phyloP scores from a whole-genome alignment of 35 echinoderm and acorn worm genomes.

The Eucidaris tribuloides region DNA sequence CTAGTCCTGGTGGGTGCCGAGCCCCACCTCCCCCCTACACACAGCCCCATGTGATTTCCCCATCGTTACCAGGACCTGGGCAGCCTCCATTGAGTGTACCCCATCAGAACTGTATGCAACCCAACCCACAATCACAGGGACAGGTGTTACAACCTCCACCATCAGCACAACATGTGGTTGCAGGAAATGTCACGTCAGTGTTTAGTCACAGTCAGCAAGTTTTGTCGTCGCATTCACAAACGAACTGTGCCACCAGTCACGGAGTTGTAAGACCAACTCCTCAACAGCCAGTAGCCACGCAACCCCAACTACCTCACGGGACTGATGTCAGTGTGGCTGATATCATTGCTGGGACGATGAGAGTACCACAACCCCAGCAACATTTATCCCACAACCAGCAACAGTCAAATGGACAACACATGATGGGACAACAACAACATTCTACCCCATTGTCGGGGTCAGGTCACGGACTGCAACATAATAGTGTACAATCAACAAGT shows the following conservation, averaged over 20 bases:
- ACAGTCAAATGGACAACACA: background rate
- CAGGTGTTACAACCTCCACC: background rate
- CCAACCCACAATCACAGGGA: no score
- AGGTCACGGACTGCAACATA: no score
- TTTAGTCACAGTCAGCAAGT: background rate
- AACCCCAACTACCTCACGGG: slow-evolving; percentile 3
- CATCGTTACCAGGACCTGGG: no score
- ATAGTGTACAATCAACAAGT: no score
- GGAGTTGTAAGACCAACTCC: background rate
- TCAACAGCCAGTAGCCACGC: slow-evolving; percentile 24
- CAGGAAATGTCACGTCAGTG: background rate
- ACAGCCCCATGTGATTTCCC: no score
- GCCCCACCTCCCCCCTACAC: background rate
- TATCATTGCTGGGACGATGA: slow-evolving; percentile 12
- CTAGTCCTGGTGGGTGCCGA: no score
- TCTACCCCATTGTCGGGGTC: no score
- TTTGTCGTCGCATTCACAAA: background rate
- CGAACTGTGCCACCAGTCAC: background rate
- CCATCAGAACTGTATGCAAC: no score
- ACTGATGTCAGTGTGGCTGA: slow-evolving; percentile 7
- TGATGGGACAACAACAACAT: slow-evolving; percentile 8
- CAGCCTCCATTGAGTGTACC: no score
- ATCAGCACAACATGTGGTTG: background rate
- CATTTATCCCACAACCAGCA: background rate
- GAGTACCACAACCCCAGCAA: background rate